Base-by-base conservation (phyloP, 2,888 invertebrate species). In the Chymomyza caudatula region DNA sequence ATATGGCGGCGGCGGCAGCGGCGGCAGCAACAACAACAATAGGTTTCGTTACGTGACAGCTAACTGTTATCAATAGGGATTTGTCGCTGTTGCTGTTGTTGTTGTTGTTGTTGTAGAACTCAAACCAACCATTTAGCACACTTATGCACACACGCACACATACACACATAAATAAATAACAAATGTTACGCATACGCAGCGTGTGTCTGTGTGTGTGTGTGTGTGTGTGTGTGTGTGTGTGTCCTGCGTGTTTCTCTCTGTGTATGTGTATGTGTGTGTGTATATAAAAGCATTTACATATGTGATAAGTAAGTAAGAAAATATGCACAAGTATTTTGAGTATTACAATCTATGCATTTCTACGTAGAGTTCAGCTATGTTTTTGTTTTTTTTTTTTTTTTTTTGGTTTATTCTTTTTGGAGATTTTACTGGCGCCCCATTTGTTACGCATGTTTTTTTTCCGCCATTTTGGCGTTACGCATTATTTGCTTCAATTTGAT, bases 351-450 rank as follows among this genome's bases (percentile, higher is more conserved):
- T 47, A 47, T 47, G 47, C 47, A 47, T 47, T 15, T 17, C 19
- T 47, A 15, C 19, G 64, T 64, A 60, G 42, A n/a, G 25, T 54
- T 61, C 56, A 3, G 44, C 49, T 53, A 51, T 67, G 64, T 47
- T 65, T 65, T 57, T 58, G 37, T 47, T 47, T 1, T n/a, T 47
- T 19, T 60, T 37, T 29, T 59, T 59, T 55, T 44, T 43, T 15
- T 59, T 49, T 19, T 15, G 25, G 15, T 52, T n/a, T 4, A 13
- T 47, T 42, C 25, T n/a, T 53, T 59, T 59, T 25, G 59, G 54
- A 22, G 69, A 55, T 49, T 67, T 23, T 44, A 13, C 11, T 37
- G 29, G 29, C 29, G 29, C 29, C 29, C 29, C 29, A 37, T 37
- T 37, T 37, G 29, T 37, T 37, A 37, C 29, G 29, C 29, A 29